These are phyloP conservation scores for Anticlea derivata DNA, from an alignment of 2,888 invertebrate genomes.

Conservation along the genomic window DNA sequence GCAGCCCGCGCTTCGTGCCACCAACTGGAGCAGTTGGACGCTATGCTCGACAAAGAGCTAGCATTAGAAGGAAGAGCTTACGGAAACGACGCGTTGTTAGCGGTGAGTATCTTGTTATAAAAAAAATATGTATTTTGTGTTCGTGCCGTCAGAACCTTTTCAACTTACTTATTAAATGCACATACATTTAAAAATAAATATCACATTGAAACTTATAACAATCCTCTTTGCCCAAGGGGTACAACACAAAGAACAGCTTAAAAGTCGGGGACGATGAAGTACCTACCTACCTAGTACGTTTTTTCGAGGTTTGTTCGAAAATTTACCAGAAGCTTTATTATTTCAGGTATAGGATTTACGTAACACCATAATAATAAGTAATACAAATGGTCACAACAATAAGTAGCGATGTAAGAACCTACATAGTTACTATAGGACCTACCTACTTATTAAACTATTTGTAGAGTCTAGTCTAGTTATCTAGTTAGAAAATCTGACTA, in stretches of 20 bases:
- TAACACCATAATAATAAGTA: slow-evolving; percentile 22
- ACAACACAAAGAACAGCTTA: slow-evolving; percentile 14
- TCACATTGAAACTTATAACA: too few species aligned
- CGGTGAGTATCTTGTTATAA: slow-evolving; percentile 80
- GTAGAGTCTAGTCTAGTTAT: too few species aligned
- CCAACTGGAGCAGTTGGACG: slow-evolving; percentile 88
- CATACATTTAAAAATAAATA: slow-evolving; percentile 5
- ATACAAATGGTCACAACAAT: too few species aligned
- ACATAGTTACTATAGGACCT: too few species aligned
- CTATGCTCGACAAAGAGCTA: slow-evolving; percentile 87
- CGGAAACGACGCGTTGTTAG: slow-evolving; percentile 86
- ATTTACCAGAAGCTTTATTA: slow-evolving; percentile 1
- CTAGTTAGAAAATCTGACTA: too few species aligned
- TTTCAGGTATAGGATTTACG: slow-evolving; percentile 27
- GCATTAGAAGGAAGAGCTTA: slow-evolving; percentile 85
- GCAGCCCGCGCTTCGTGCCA: slow-evolving; percentile 92
- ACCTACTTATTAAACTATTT: too few species aligned
- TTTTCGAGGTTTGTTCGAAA: slow-evolving; percentile 8
- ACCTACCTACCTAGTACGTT: background rate
- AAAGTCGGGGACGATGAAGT: slow-evolving; percentile 12
- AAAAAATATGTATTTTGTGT: background rate
- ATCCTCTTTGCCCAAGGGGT: slow-evolving; percentile 12
- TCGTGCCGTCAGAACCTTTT: background rate
- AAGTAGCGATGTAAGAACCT: too few species aligned
- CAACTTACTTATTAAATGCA: background rate